A percentile compares a stretch with the other conserved stretches of the same genome.
phyloP scores from a whole-genome alignment of 2,888 invertebrate genomes.

The Nemurella pictetii region DNA sequence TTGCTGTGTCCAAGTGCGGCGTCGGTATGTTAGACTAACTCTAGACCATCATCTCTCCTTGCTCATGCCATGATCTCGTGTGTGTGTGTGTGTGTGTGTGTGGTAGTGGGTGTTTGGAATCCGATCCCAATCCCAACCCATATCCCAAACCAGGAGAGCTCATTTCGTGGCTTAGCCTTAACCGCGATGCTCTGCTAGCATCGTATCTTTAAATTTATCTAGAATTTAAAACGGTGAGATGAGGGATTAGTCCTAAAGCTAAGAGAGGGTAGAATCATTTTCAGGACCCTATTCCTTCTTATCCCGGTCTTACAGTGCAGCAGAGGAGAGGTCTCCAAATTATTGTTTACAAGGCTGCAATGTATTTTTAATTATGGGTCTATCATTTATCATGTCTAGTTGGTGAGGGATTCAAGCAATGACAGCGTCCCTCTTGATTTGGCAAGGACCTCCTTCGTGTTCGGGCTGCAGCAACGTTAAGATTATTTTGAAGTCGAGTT shows the following conservation, averaged over 20 bases:
- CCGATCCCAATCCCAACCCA: conserved; percentile 4
- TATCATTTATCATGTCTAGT: too few species aligned
- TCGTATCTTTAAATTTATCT: conserved; percentile 24
- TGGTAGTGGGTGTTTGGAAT: not conserved
- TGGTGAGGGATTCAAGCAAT: too few species aligned
- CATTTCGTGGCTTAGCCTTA: conserved; percentile 14
- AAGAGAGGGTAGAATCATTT: not conserved
- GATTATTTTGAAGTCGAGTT: too few species aligned
- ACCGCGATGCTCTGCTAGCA: not conserved
- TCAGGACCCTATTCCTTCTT: not conserved
- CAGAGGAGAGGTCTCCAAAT: too few species aligned
- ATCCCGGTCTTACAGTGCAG: not conserved
- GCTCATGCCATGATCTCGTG: not conserved
- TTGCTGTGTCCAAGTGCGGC: too few species aligned
- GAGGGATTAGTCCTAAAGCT: conserved; percentile 7
- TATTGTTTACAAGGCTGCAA: too few species aligned
- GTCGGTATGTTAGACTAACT: not conserved
- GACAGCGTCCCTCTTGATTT: too few species aligned
- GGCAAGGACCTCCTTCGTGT: too few species aligned
- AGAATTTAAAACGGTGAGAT: not conserved
- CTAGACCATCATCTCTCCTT: not conserved
- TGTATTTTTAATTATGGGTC: too few species aligned
- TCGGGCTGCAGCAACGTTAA: too few species aligned
- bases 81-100: too few species aligned
- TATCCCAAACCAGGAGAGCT: not conserved